phyloP scores from a whole-genome alignment of 1,140 invertebrate species.

The Drosophila equinoxialis region DNA sequence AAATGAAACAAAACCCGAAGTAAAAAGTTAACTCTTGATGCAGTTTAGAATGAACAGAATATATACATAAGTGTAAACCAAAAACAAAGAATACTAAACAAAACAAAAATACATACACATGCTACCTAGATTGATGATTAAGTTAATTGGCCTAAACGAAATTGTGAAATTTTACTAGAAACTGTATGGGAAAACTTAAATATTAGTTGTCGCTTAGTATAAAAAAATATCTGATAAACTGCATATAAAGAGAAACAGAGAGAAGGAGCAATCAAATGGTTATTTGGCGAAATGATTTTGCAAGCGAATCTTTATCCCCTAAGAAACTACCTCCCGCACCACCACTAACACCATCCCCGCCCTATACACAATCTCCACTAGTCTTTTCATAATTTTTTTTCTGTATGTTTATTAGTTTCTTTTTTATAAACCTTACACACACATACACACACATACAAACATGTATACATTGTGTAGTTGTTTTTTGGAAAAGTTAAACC shows the following conservation, averaged over 20 bases:
- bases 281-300: slow-evolving; percentile 1
- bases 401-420: neutral
- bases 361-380: neutral
- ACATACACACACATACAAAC: neutral
- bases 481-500: slow-evolving; percentile 28
- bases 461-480: neutral
- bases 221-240: slow-evolving; percentile 29
- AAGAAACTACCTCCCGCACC: neutral
- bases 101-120: slow-evolving; percentile 54
- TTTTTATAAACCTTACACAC: neutral
- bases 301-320: slow-evolving; percentile 6
- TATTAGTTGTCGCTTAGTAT: slow-evolving; percentile 68
- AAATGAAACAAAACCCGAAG: neutral
- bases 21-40: slow-evolving; percentile 20
- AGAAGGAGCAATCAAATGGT: neutral
- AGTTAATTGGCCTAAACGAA: slow-evolving; percentile 62
- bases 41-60: slow-evolving; percentile 4
- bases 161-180: slow-evolving; percentile 63
- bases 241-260: neutral
- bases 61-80: neutral
- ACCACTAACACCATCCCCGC: neutral
- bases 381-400: neutral
- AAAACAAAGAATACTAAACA: neutral
- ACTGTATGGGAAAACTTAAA: slow-evolving; percentile 58
- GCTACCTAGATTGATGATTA: slow-evolving; percentile 75